Evolutionary conservation across 2,797 vertebrate species (phyloP), one percentile per base, ranked within the genome.

Genomic region (Gambusia yucatana): DNA sequence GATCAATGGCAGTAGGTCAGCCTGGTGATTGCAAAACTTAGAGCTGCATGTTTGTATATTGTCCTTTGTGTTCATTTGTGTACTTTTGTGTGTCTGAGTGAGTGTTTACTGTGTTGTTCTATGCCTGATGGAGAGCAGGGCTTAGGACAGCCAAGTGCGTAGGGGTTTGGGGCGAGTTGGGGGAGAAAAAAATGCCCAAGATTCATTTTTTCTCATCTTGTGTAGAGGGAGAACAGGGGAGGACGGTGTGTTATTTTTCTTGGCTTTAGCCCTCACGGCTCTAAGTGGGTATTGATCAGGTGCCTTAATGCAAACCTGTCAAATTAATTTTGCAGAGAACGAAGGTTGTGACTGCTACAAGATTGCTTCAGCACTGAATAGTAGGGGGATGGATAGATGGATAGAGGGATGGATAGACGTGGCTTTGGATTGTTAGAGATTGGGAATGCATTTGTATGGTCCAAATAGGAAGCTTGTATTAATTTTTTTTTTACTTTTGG

Each of bases 271-370:
- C 97, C 98, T 97, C 97, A 96, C 97, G 85, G 96, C 96, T 97
- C 96, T 98, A 98, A 99, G 98, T 99, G 98, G 97, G 97, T 99
- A 99, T 99, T 99, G 98, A 99, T 99, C 98, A 99, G 98, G 96
- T 94, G 97, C 97, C 97, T 98, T 98, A 99, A 99, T 99, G 98
- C 98, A 99, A 98, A 99, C 97, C 98, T 99, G 98, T 99, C 98
- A 99, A 99, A 99, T 99, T 99, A 99, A 99, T 99, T 99, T 99
- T 99, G 97, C 96, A 96, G 97, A 96, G 93, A 97, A 97, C 91
- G 82, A 89, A 96, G 97, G 96, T 97, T 97, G 97, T 98, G 97
- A 98, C 97, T 97, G 97, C 95, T 97, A 95, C 94, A 94, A 98
- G 98, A 99, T 98, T 98, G 97, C 97, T 96, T 97, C 96, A 95